phyloP scores from a whole-genome alignment of 2,888 invertebrate species.

The Hypercompe scribonia region DNA sequence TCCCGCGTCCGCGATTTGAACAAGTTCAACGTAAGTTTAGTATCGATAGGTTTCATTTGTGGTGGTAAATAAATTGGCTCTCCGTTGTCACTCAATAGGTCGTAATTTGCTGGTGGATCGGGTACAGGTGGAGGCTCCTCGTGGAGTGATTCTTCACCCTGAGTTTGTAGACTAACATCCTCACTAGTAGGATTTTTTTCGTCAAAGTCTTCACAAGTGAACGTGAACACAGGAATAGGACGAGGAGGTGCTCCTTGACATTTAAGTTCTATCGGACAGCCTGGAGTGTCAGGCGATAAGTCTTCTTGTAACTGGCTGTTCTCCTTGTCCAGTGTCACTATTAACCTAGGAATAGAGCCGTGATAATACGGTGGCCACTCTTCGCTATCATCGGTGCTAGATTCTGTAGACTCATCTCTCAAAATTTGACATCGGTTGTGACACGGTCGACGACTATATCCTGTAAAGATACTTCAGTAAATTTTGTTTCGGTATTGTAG shows the following conservation, averaged over 20 bases:
- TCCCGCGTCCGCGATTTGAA: constrained; percentile 65
- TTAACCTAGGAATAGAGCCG: constrained; percentile 79
- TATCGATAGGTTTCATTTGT: constrained; percentile 77
- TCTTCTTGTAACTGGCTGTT: constrained; percentile 76
- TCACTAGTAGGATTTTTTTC: constrained; percentile 57
- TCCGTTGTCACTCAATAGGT: constrained; percentile 71
- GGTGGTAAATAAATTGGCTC: constrained; percentile 73
- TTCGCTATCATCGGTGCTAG: constrained; percentile 79
- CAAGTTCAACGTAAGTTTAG: constrained; percentile 74
- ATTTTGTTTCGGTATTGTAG: constrained; percentile 33
- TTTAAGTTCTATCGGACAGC: constrained; percentile 71
- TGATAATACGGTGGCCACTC: constrained; percentile 72
- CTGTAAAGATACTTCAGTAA: constrained; percentile 69
- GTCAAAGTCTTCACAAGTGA: constrained; percentile 81
- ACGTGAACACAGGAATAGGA: constrained; percentile 78
- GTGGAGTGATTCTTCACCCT: constrained; percentile 57
- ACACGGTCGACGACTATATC: constrained; percentile 71
- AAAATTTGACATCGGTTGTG: constrained; percentile 67
- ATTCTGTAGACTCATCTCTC: constrained; percentile 77
- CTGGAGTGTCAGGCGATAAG: constrained; percentile 76
- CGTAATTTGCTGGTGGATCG: constrained; percentile 65
- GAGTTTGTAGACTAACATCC: constrained; percentile 48
- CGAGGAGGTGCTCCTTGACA: constrained; percentile 54
- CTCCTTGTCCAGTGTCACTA: constrained; percentile 78
- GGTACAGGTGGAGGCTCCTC: constrained; percentile 64